phyloP scores from a whole-genome alignment of 2,113 vertebrate species.

The Beaufortia kweichowensis region DNA sequence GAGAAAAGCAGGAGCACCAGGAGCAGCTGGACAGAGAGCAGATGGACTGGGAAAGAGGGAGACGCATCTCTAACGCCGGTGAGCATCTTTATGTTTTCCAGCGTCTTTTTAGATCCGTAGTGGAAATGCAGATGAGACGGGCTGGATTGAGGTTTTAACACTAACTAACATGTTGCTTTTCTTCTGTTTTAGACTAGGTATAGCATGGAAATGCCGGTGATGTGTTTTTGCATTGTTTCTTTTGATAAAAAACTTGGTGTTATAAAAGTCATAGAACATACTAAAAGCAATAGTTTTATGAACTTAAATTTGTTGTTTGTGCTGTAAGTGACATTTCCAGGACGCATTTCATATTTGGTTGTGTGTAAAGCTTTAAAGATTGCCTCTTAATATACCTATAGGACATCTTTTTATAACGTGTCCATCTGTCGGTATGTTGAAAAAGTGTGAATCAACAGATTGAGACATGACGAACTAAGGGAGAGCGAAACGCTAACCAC shows the following conservation, averaged over 20 bases:
- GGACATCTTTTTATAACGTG: slow-evolving; percentile 11
- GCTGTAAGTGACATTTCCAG: neutral
- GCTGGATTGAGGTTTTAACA: slow-evolving; percentile 8
- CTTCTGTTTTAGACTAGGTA: neutral
- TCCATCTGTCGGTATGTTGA: slow-evolving; percentile 55
- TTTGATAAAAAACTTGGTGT: too few species aligned
- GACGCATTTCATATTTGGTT: neutral
- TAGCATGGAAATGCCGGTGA: neutral
- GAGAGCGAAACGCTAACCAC: slow-evolving; percentile 11
- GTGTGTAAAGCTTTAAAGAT: neutral
- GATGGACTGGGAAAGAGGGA: slow-evolving; percentile 89
- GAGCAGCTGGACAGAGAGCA: slow-evolving; percentile 80
- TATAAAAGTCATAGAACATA: too few species aligned
- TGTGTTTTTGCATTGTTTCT: neutral
- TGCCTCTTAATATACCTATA: slow-evolving; percentile 16
- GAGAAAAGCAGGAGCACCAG: slow-evolving; percentile 74
- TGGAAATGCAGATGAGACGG: neutral
- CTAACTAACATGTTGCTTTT: slow-evolving; percentile 4
- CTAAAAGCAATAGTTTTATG: too few species aligned
- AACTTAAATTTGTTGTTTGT: neutral
- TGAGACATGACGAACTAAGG: slow-evolving; percentile 40
- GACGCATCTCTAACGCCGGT: slow-evolving; percentile 86
- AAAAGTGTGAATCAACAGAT: slow-evolving; percentile 43
- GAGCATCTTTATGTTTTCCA: slow-evolving; percentile 65
- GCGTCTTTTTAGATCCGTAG: neutral